A percentile compares a stretch with the other conserved stretches of the same genome.
phyloP scores from a whole-genome alignment of 2,888 invertebrate genomes.

The Philonicus albiceps region DNA sequence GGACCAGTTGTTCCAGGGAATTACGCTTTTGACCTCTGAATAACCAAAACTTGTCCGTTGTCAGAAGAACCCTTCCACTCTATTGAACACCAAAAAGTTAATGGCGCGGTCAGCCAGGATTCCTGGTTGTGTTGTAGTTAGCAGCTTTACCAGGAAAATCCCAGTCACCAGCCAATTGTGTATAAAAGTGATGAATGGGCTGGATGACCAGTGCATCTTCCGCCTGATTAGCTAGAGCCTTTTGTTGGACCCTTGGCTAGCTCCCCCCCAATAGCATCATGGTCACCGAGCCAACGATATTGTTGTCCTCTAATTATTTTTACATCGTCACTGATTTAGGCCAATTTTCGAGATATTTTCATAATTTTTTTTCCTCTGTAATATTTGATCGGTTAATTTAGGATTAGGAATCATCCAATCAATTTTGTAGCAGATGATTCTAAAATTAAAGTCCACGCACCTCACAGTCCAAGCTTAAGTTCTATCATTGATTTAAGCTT shows the following conservation, averaged over 20 bases:
- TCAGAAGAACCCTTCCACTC: slow-evolving; percentile 16
- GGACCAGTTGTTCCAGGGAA: slow-evolving; percentile 24
- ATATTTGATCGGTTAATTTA: background rate
- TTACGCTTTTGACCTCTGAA: slow-evolving; percentile 37
- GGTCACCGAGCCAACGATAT: background rate
- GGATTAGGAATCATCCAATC: no score
- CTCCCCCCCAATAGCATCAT: background rate
- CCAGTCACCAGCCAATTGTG: slow-evolving; percentile 40
- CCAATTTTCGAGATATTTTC: background rate
- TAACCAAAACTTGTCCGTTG: slow-evolving; percentile 30
- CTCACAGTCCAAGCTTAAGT: no score
- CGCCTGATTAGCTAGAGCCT: background rate
- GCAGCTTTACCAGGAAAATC: background rate
- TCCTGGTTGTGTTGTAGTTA: slow-evolving; percentile 3
- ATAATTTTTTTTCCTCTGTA: background rate
- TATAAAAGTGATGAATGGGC: slow-evolving; percentile 43
- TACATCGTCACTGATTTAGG: background rate
- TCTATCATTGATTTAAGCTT: no score
- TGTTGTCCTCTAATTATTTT: background rate
- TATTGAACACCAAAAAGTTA: slow-evolving; percentile 30
- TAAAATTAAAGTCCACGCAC: no score
- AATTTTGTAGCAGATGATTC: no score
- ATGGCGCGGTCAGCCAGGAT: background rate
- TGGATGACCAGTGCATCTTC: slow-evolving; percentile 10
- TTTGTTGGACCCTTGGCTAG: background rate